Evolutionary conservation across 2,888 invertebrate genomes (phyloP).

Genomic region (Dicycla oo): DNA sequence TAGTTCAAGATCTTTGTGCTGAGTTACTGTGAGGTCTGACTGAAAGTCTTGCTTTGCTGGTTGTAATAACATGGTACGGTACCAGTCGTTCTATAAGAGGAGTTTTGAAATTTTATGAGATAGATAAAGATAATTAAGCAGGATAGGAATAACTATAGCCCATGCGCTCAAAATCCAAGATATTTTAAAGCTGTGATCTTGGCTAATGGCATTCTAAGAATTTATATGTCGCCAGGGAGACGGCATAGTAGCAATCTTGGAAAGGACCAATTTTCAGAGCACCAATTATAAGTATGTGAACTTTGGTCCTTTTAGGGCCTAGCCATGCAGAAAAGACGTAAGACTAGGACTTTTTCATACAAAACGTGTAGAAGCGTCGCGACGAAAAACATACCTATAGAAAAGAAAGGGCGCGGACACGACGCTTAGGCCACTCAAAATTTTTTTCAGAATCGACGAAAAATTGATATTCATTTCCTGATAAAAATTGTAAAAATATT

Average conservation of each 20-base stretch:
- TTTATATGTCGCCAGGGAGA: neutral
- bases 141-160: neutral
- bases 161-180: neutral
- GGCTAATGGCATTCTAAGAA: neutral
- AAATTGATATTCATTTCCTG: too few relatives aligned
- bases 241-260: neutral
- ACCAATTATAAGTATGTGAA: neutral
- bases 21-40: constrained; percentile 1
- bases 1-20: constrained; percentile 26
- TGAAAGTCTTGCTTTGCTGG: neutral
- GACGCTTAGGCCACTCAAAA: too few relatives aligned
- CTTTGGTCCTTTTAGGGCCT: neutral
- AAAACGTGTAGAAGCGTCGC: too few relatives aligned
- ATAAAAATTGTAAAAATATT: too few relatives aligned
- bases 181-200: neutral
- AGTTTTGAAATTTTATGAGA: neutral
- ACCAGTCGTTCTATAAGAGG: neutral
- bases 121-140: neutral
- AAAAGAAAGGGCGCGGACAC: too few relatives aligned
- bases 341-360: too few relatives aligned
- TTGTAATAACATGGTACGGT: neutral
- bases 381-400: too few relatives aligned
- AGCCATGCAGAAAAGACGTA: too few relatives aligned
- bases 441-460: too few relatives aligned
- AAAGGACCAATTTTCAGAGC: neutral